A percentile compares a stretch with the other conserved stretches of the same genome.
phyloP scores from a whole-genome alignment of 1,140 invertebrate genomes.

The Diorhabda sublineata region DNA sequence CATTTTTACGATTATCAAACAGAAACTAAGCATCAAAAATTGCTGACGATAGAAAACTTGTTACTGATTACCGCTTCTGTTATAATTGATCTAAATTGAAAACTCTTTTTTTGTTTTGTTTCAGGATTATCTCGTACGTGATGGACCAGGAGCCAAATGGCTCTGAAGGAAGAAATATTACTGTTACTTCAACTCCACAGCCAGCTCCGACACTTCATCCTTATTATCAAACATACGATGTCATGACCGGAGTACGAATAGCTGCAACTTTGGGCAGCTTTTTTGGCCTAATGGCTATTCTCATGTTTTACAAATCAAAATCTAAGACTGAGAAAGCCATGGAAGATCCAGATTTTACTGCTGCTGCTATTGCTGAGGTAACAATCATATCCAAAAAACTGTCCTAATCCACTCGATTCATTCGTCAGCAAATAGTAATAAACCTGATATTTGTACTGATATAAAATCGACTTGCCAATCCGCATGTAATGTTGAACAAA shows the following conservation, averaged over 20 bases:
- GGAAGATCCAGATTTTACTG: constrained; percentile 62
- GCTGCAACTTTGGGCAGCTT: constrained; percentile 83
- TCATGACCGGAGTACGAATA: constrained; percentile 84
- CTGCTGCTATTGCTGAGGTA: constrained; percentile 68
- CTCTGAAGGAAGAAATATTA: constrained; percentile 31
- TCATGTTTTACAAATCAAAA: constrained; percentile 82
- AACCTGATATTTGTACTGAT: too few relatives aligned
- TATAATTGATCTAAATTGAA: too few relatives aligned
- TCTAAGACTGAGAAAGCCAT: constrained; percentile 66
- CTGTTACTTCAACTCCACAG: constrained; percentile 41
- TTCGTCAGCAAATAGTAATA: too few relatives aligned
- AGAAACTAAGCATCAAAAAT: too few relatives aligned
- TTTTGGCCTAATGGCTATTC: constrained; percentile 81
- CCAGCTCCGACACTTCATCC: constrained; percentile 46
- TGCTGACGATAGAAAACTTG: too few relatives aligned
- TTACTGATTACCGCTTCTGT: too few relatives aligned
- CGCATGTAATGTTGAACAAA: too few relatives aligned
- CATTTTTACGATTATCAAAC: too few relatives aligned
- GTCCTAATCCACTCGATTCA: too few relatives aligned
- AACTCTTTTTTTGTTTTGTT: constrained; percentile 5
- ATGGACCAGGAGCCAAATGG: constrained; percentile 39
- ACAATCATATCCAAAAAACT: constrained; percentile 32
- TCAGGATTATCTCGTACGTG: constrained; percentile 33
- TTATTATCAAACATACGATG: constrained; percentile 85
- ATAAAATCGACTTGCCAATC: too few relatives aligned